Conservation (phyloP, 1,140 invertebrate genomes). For the Trissolcus basalis region DNA sequence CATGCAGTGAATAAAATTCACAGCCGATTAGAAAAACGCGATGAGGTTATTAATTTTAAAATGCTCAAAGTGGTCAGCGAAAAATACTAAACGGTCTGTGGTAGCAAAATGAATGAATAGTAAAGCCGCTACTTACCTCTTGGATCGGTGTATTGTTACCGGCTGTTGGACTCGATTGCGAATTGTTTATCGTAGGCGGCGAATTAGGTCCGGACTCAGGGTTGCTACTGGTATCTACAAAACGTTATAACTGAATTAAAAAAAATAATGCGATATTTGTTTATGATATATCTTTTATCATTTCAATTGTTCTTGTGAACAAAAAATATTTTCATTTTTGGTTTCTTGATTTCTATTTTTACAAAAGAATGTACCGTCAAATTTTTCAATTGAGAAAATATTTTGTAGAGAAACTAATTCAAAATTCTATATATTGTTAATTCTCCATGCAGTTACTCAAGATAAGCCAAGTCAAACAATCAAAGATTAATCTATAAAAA, state of each 20-base stretch:
- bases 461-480: conserved; percentile 70
- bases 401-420: conserved; percentile 8
- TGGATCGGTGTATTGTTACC: conserved; percentile 82
- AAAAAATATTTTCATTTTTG: too few relatives aligned
- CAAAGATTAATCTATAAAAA: conserved; percentile 65
- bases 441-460: conserved; percentile 72
- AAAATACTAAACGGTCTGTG: conserved; percentile 8
- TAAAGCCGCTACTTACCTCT: conserved; percentile 75
- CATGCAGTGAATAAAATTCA: conserved; percentile 3
- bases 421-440: conserved; percentile 32
- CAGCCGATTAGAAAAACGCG: not conserved
- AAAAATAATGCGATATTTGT: not conserved
- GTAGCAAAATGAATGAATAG: conserved; percentile 7
- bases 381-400: not conserved
- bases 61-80: conserved; percentile 22
- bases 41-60: conserved; percentile 13
- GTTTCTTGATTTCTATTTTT: too few relatives aligned
- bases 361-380: too few relatives aligned
- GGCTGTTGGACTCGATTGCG: conserved; percentile 78
- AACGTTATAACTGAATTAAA: conserved; percentile 33
- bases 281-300: not conserved
- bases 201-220: conserved; percentile 90
- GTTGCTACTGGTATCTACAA: conserved; percentile 81
- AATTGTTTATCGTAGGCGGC: conserved; percentile 81
- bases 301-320: not conserved